A percentile compares a stretch with the other conserved stretches of the same genome.
phyloP scores from a whole-genome alignment of 2,888 invertebrate genomes.

The Brenthis hecate region DNA sequence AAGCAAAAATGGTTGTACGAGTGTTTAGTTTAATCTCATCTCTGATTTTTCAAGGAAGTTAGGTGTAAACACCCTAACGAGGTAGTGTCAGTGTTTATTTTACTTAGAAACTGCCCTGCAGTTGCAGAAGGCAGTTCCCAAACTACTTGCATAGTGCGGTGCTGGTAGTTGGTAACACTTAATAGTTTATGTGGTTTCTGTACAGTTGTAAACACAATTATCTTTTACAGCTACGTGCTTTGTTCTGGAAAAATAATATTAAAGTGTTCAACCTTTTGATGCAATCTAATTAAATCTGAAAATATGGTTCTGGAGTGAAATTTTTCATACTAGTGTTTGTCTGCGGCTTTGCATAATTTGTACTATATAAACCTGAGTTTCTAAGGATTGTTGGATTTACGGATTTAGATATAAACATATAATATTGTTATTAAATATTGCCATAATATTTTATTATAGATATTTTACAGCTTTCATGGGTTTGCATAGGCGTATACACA shows the following conservation, averaged over 20 bases:
- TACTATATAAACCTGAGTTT: too few relatives aligned
- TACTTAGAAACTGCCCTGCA: constrained; percentile 10
- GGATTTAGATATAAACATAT: too few relatives aligned
- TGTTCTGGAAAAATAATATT: constrained; percentile 12
- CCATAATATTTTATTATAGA: too few relatives aligned
- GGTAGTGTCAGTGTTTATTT: constrained; percentile 7
- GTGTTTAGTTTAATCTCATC: neutral
- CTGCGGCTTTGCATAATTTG: too few relatives aligned
- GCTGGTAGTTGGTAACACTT: constrained; percentile 20
- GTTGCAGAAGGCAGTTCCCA: constrained; percentile 19
- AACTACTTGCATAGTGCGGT: constrained; percentile 9
- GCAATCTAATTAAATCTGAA: too few relatives aligned
- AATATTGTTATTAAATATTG: too few relatives aligned
- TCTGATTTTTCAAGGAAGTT: neutral
- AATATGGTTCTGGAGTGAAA: too few relatives aligned
- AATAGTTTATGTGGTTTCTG: constrained; percentile 7
- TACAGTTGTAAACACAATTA: constrained; percentile 24
- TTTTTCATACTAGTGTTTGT: too few relatives aligned
- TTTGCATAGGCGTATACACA: too few relatives aligned
- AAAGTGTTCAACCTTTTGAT: neutral
- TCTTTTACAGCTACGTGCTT: constrained; percentile 9
- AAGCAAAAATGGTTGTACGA: too few relatives aligned
- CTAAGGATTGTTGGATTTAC: too few relatives aligned
- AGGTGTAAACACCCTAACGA: neutral
- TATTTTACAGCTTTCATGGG: too few relatives aligned